These are phyloP conservation scores for Notothenia rossii DNA, from an alignment of 2,113 vertebrate genomes.

Conservation along the genomic window DNA sequence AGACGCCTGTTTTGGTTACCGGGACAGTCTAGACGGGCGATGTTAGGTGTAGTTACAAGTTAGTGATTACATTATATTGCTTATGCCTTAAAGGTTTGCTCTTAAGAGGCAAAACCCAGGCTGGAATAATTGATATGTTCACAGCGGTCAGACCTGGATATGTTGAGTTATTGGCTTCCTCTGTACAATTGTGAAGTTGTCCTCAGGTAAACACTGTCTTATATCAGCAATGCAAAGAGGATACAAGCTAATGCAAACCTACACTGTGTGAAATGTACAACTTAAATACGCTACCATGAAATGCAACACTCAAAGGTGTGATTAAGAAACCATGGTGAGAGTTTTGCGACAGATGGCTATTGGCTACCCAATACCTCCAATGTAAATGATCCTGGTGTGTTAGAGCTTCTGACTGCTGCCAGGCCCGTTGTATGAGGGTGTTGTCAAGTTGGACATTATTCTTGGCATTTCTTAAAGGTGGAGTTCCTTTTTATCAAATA, in stretches of 20 bases:
- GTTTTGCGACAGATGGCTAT: slow-evolving; percentile 58
- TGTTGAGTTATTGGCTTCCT: not conserved
- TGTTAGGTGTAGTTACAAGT: slow-evolving; percentile 27
- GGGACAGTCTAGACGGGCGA: slow-evolving; percentile 38
- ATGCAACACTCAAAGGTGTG: slow-evolving; percentile 52
- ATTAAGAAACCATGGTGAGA: slow-evolving; percentile 53
- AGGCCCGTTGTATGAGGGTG: not conserved
- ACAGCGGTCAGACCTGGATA: not conserved
- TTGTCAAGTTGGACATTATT: not conserved
- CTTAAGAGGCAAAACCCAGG: slow-evolving; percentile 57
- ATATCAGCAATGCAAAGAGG: not conserved
- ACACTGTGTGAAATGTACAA: not conserved
- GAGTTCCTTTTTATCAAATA: not conserved
- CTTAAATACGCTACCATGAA: slow-evolving; percentile 42
- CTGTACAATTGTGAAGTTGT: not conserved
- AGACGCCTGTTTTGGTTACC: slow-evolving; percentile 59
- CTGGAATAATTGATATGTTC: not conserved
- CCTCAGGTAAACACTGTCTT: not conserved
- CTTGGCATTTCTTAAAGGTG: not conserved
- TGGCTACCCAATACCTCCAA: slow-evolving; percentile 47
- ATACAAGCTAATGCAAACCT: not conserved
- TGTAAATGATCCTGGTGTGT: slow-evolving; percentile 12
- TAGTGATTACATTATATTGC: not conserved
- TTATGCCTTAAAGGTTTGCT: not conserved
- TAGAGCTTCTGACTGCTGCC: slow-evolving; percentile 38